Evolutionary conservation across 2,113 vertebrate genomes (phyloP).

Genomic region (Pluvialis apricaria): DNA sequence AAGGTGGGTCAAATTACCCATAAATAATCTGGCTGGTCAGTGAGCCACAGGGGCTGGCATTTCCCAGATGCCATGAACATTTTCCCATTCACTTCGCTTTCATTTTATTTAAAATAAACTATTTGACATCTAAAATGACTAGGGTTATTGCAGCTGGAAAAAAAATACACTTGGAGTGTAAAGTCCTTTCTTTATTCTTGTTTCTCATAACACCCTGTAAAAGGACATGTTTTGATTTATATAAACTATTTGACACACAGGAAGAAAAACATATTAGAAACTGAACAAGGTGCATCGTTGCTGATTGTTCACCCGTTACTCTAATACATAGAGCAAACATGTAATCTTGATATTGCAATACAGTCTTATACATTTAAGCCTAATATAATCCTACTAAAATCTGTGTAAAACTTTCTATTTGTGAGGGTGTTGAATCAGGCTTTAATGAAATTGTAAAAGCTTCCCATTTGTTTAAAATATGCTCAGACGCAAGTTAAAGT

Average conservation of each 20-base stretch:
- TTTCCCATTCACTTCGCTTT: conserved; percentile 34
- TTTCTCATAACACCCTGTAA: neutral
- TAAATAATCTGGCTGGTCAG: conserved; percentile 37
- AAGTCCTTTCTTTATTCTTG: neutral
- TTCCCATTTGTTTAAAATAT: neutral
- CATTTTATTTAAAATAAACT: conserved; percentile 34
- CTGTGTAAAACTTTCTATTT: neutral
- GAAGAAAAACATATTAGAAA: neutral
- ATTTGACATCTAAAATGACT: neutral
- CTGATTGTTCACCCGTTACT: neutral
- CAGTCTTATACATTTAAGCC: neutral
- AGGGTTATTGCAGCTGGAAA: neutral
- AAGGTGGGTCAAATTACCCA: conserved; percentile 6
- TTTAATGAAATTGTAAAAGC: neutral
- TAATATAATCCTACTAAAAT: neutral
- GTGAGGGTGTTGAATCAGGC: neutral
- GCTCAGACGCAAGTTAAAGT: neutral
- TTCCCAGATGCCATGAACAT: neutral
- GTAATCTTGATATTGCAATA: neutral
- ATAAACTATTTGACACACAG: neutral
- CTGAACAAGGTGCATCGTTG: neutral
- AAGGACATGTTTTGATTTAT: neutral
- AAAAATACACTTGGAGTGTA: neutral
- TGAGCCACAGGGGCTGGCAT: neutral
- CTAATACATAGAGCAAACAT: accelerated